Percentiles rank a stretch among this genome's conserved stretches.
phyloP scores from a whole-genome alignment of 2,113 vertebrate species.

The Athene cunicularia region DNA sequence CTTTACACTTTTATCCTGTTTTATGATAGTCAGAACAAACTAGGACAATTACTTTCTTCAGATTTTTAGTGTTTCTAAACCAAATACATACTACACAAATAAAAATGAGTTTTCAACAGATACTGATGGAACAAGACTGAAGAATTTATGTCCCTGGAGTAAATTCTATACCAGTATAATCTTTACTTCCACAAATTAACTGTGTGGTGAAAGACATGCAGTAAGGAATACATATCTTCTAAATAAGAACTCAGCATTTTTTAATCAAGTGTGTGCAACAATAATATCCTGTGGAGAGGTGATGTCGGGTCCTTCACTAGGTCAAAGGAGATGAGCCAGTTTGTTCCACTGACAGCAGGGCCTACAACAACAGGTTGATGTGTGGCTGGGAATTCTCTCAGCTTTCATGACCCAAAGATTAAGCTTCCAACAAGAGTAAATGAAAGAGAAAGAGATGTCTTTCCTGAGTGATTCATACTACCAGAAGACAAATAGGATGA shows the following conservation, averaged over 20 bases:
- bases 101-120: neutral
- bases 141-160: neutral
- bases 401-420: neutral
- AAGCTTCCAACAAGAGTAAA: neutral
- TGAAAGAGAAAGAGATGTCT: neutral
- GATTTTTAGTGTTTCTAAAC: neutral
- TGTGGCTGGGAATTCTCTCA: neutral
- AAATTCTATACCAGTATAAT: neutral
- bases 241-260: neutral
- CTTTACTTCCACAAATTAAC: neutral
- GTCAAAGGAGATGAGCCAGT: neutral
- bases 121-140: neutral
- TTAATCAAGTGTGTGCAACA: neutral
- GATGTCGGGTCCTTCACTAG: fast-evolving
- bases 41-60: neutral
- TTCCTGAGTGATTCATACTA: neutral
- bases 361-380: neutral
- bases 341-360: neutral
- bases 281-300: neutral
- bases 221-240: neutral
- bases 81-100: neutral
- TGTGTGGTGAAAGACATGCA: fast-evolving
- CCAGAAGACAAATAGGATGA: neutral
- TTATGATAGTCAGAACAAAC: neutral
- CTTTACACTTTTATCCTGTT: neutral